Conservation (phyloP, 2,888 invertebrate genomes). For the Arenicola marina region DNA sequence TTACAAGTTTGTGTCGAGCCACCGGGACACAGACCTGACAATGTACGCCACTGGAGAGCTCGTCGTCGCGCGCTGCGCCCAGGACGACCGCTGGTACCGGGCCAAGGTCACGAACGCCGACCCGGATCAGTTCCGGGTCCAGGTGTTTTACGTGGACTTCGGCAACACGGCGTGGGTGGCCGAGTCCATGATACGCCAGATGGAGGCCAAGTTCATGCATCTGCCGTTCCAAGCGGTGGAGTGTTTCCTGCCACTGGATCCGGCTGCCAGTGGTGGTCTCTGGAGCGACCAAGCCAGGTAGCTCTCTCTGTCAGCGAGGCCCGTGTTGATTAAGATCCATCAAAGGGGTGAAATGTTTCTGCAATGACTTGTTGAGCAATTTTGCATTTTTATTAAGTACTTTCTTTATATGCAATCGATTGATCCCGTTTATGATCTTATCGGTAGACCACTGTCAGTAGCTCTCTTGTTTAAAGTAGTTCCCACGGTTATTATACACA, state of each 20-base stretch:
- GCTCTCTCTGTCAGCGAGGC: not conserved
- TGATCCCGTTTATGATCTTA: no score
- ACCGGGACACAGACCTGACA: constrained; percentile 33
- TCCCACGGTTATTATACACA: no score
- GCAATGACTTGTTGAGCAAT: no score
- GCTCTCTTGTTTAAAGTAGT: no score
- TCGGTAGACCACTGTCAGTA: no score
- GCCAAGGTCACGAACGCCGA: constrained; percentile 72
- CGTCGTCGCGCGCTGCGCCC: constrained; percentile 81
- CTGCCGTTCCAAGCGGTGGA: constrained; percentile 85
- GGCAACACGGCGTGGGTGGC: constrained; percentile 78
- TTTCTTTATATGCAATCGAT: no score
- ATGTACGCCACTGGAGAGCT: constrained; percentile 71
- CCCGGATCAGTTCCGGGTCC: constrained; percentile 68
- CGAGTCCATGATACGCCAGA: constrained; percentile 71
- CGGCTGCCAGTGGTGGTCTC: not conserved
- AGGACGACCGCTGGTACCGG: constrained; percentile 79
- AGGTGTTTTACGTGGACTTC: constrained; percentile 82
- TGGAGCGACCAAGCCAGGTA: not conserved
- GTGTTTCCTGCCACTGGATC: constrained; percentile 74
- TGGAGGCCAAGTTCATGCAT: constrained; percentile 74
- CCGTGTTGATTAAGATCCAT: no score
- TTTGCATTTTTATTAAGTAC: no score
- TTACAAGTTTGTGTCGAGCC: constrained; percentile 33
- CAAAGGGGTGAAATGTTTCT: no score